phyloP scores from a whole-genome alignment of 1,140 invertebrate genomes.

The Caenorhabditis briggsae region DNA sequence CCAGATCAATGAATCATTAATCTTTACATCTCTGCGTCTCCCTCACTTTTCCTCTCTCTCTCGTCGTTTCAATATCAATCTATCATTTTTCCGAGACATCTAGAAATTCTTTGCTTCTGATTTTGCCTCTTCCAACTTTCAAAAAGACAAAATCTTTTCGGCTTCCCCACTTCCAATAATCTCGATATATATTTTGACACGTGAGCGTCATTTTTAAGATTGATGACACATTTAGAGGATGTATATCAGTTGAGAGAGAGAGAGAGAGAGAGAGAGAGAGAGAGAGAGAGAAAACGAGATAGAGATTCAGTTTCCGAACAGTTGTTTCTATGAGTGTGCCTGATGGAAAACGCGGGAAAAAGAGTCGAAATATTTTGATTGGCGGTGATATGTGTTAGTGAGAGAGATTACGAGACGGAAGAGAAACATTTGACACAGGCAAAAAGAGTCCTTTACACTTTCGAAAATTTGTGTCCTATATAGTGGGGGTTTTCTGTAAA shows the following conservation, averaged over 20 bases:
- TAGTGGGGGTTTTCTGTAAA: not conserved
- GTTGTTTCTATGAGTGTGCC: slow-evolving; percentile 8
- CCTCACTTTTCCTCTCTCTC: not conserved
- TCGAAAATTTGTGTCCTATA: not conserved
- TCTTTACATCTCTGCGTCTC: not conserved
- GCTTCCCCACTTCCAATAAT: too few relatives aligned
- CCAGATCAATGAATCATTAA: not conserved
- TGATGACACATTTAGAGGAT: not conserved
- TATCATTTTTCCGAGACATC: not conserved
- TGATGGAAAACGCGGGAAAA: not conserved
- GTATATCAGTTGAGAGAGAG: not conserved
- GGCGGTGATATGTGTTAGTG: not conserved
- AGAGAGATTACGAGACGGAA: not conserved
- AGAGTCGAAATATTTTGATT: slow-evolving; percentile 49
- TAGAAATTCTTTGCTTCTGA: not conserved
- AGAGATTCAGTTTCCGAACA: not conserved
- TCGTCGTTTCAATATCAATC: not conserved
- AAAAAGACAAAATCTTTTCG: not conserved
- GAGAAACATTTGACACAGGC: not conserved
- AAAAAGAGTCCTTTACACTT: not conserved
- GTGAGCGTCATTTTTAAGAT: slow-evolving; percentile 53
- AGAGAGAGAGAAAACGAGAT: not conserved
- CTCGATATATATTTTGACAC: slow-evolving; percentile 33
- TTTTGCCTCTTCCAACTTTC: not conserved
- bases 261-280: not conserved